phyloP scores from a whole-genome alignment of 30 jellyfish, hydroid and myxozoan genomes.

The Hydractinia symbiolongicarpus region DNA sequence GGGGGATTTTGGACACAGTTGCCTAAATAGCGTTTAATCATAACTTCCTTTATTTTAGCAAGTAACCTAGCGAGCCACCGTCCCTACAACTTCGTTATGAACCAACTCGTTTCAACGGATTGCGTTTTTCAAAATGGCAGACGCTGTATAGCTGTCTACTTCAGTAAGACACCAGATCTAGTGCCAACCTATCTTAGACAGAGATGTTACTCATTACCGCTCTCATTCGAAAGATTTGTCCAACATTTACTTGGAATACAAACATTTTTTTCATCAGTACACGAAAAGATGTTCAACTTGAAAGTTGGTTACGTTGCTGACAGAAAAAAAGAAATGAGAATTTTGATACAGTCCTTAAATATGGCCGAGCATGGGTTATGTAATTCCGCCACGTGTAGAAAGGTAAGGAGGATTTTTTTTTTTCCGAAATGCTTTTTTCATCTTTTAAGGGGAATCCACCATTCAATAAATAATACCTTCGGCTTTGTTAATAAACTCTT shows the following conservation, averaged over 20 bases:
- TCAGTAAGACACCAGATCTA: background rate
- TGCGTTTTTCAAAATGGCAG: constrained; percentile 18
- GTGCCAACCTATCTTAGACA: constrained; percentile 17
- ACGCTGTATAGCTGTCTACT: constrained; percentile 19
- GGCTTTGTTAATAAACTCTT: too few species aligned
- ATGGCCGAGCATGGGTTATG: background rate
- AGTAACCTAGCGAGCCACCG: constrained; percentile 9
- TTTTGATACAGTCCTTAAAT: background rate
- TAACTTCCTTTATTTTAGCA: background rate
- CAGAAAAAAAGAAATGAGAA: constrained; percentile 1
- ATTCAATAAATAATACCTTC: too few species aligned
- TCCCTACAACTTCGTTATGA: constrained; percentile 14
- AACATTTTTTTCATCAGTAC: background rate
- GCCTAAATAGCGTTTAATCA: background rate
- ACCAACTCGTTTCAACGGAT: constrained; percentile 14
- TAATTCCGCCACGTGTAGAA: constrained; percentile 3
- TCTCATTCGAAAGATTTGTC: constrained; percentile 11
- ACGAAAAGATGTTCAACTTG: background rate
- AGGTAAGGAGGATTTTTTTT: background rate
- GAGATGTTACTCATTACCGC: constrained; percentile 7
- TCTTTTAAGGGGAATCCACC: too few species aligned
- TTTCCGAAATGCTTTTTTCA: too few species aligned
- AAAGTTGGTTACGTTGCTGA: background rate
- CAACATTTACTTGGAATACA: constrained; percentile 20
- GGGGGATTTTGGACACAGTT: background rate